phyloP scores from a whole-genome alignment of 2,888 invertebrate genomes.

The Hecatera dysodea region DNA sequence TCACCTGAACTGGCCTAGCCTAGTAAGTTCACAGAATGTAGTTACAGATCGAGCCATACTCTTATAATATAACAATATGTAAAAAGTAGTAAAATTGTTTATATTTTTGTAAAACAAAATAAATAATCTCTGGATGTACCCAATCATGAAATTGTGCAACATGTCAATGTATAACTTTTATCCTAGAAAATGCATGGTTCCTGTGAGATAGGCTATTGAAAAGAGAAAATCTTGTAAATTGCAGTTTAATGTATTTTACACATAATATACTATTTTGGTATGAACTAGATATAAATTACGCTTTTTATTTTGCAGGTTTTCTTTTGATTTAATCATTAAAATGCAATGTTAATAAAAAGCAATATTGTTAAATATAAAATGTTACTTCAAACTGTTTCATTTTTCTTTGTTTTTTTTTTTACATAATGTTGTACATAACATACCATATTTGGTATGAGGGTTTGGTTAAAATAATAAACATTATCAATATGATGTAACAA shows the following conservation, averaged over 20 bases:
- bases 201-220: too few species aligned
- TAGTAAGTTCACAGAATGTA: neutral
- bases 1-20: neutral
- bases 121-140: too few species aligned
- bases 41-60: too few species aligned
- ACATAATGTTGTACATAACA: neutral
- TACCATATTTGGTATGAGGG: neutral
- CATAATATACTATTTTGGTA: neutral
- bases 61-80: neutral
- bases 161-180: too few species aligned
- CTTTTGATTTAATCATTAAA: neutral
- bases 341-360: neutral
- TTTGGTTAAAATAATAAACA: neutral
- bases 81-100: neutral
- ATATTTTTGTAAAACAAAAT: neutral
- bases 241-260: too few species aligned
- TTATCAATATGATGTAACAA: slow-evolving; percentile 1
- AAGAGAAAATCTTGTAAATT: too few species aligned
- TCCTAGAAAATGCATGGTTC: too few species aligned
- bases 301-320: neutral
- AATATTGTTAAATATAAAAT: slow-evolving; percentile 17
- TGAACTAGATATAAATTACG: neutral
- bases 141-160: too few species aligned
- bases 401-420: neutral
- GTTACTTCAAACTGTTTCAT: neutral